Conservation (phyloP, 1,140 invertebrate genomes). For the Ostrea denselamellosa region DNA sequence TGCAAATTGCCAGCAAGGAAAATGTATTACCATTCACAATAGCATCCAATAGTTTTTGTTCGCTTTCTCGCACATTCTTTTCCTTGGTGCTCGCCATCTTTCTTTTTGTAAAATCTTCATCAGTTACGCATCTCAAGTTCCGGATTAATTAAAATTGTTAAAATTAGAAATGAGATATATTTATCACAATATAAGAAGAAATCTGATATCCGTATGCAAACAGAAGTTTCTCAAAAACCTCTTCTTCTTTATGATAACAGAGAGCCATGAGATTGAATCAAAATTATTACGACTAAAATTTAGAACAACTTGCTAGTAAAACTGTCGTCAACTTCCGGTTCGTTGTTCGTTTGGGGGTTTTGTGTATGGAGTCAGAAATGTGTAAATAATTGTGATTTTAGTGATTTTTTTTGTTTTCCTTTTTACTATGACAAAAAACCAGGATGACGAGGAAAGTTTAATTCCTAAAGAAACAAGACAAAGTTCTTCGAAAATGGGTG, state of each 20-base stretch:
- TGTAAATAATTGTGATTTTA: background rate
- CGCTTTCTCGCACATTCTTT: constrained; percentile 54
- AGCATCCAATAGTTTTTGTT: constrained; percentile 61
- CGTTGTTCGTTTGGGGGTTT: background rate
- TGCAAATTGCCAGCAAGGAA: background rate
- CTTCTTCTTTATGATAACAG: too few species aligned
- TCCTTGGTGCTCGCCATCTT: constrained; percentile 12
- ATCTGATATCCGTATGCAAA: too few species aligned
- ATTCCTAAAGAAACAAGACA: constrained; percentile 23
- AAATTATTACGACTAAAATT: background rate
- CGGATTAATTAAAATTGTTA: background rate
- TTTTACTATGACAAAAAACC: constrained; percentile 28
- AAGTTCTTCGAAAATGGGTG: constrained; percentile 49
- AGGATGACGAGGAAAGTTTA: constrained; percentile 16
- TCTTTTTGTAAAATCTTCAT: background rate
- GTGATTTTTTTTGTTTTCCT: background rate
- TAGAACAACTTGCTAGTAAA: background rate
- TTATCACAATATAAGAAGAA: background rate
- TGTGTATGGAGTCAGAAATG: background rate
- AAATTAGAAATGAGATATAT: background rate
- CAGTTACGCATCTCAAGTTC: background rate
- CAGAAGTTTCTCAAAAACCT: too few species aligned
- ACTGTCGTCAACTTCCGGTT: constrained; percentile 1
- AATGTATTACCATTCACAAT: constrained; percentile 55
- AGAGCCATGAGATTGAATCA: too few species aligned